Percentiles rank a stretch among this genome's conserved stretches.
Evolutionary conservation across 2,888 invertebrate genomes (phyloP).

Genomic region (Drosophila kambysellisi): DNA sequence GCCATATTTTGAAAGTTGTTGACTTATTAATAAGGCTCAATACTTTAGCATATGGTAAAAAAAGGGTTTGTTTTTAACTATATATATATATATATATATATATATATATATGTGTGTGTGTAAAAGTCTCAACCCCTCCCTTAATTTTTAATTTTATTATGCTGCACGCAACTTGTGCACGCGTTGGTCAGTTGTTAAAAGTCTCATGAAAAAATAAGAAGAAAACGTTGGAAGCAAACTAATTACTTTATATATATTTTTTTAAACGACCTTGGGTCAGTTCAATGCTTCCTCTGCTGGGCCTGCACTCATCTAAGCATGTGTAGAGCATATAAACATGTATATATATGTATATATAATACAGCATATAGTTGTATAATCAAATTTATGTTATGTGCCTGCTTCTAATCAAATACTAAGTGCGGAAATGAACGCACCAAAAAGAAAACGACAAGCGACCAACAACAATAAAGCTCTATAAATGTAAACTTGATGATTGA

Average conservation of each 20-base stretch:
- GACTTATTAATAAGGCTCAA: background rate
- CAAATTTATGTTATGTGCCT: constrained; percentile 22
- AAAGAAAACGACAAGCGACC: constrained; percentile 11
- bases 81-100: background rate
- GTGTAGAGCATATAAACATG: background rate
- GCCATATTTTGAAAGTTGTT: background rate
- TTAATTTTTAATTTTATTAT: background rate
- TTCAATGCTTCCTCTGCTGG: constrained; percentile 38
- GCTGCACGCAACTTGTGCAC: constrained; percentile 35
- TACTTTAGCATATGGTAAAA: background rate
- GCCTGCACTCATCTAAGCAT: constrained; percentile 29
- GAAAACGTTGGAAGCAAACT: constrained; percentile 3
- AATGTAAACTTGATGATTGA: constrained; percentile 63
- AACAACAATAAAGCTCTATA: constrained; percentile 39
- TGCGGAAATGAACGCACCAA: constrained; percentile 63
- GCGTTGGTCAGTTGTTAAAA: constrained; percentile 39
- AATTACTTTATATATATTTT: background rate
- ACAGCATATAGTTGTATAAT: constrained; percentile 24
- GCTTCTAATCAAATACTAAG: constrained; percentile 46
- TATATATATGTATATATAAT: background rate
- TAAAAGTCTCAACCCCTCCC: background rate
- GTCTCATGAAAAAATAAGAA: constrained; percentile 32
- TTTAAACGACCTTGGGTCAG: constrained; percentile 36
- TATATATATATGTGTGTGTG: no score
- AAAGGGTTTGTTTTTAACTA: background rate